These are phyloP conservation scores for Chloroceryle aenea DNA, from an alignment of 2,113 vertebrate genomes.

Conservation along the genomic window DNA sequence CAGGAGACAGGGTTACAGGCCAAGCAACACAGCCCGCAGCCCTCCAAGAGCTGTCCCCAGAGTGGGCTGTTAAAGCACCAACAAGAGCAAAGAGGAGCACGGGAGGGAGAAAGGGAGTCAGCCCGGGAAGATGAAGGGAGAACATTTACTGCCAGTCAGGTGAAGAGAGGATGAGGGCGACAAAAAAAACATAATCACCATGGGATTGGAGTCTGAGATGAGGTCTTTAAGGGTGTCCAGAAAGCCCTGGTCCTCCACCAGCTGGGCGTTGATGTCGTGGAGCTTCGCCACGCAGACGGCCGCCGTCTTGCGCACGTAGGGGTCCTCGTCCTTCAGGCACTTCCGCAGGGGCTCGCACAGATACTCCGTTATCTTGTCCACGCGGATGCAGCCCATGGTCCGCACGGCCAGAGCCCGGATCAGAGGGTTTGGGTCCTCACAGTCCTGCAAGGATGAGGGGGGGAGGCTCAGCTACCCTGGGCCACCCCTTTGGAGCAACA, in stretches of 20 bases:
- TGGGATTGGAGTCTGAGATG: constrained; percentile 98
- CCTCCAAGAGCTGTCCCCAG: background rate
- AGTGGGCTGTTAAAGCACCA: rapidly evolving
- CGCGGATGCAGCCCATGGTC: constrained; percentile 98
- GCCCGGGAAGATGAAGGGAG: rapidly evolving
- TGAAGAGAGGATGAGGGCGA: background rate
- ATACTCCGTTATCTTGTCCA: constrained; percentile 98
- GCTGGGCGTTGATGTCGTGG: constrained; percentile 95
- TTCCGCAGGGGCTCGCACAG: constrained; percentile 95
- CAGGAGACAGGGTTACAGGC: background rate
- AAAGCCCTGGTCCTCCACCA: constrained; percentile 98
- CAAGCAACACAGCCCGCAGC: background rate
- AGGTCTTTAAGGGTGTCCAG: constrained; percentile 97
- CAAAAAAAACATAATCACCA: constrained; percentile 77
- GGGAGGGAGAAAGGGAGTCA: background rate
- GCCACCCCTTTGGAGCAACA: too few species aligned
- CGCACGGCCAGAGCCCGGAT: constrained; percentile 95
- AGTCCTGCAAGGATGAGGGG: constrained; percentile 79
- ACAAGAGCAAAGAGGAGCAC: rapidly evolving
- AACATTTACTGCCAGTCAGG: rapidly evolving
- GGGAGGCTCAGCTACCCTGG: rapidly evolving
- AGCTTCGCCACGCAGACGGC: constrained; percentile 97
- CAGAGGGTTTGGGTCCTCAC: constrained; percentile 96
- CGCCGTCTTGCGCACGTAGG: constrained; percentile 95
- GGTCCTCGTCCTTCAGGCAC: constrained; percentile 97